These are phyloP conservation scores for Sebastes cheni DNA, from an alignment of 2,797 vertebrate species.

Conservation along the genomic window DNA sequence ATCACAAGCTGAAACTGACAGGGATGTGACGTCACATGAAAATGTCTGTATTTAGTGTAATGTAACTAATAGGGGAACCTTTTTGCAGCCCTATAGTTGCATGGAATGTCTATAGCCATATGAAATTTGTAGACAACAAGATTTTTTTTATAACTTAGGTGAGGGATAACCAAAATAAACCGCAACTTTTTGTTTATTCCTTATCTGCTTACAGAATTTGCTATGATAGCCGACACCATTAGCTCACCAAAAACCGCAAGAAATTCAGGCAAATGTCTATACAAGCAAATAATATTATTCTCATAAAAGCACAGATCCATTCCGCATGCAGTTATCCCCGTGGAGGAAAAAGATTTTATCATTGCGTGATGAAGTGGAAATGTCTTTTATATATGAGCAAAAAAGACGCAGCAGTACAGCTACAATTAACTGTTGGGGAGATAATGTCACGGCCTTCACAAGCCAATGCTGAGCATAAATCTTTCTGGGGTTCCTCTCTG, in stretches of 20 bases:
- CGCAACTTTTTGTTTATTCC: conserved; percentile 5
- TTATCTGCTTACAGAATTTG: background rate
- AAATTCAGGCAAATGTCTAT: conserved; percentile 22
- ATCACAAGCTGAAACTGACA: conserved; percentile 5
- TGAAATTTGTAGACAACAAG: background rate
- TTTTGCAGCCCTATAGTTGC: background rate
- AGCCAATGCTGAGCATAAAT: conserved; percentile 17
- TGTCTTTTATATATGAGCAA: conserved; percentile 31
- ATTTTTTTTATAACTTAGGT: background rate
- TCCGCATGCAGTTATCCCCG: conserved; percentile 7
- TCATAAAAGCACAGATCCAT: conserved; percentile 21
- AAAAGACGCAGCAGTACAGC: conserved; percentile 25
- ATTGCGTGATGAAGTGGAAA: conserved; percentile 42
- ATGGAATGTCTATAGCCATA: background rate
- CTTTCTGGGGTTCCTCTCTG: conserved; percentile 9
- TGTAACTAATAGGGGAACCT: background rate
- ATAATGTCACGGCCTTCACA: conserved; percentile 42
- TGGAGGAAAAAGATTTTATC: conserved; percentile 39
- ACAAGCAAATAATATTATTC: conserved; percentile 24
- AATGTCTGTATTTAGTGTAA: background rate
- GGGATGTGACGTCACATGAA: background rate
- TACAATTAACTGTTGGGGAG: conserved; percentile 39
- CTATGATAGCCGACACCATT: background rate
- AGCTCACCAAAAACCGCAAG: conserved; percentile 10
- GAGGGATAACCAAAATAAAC: background rate